These are phyloP conservation scores for Loriculus beryllinus DNA, from an alignment of 2,797 vertebrate genomes.

Conservation along the genomic window DNA sequence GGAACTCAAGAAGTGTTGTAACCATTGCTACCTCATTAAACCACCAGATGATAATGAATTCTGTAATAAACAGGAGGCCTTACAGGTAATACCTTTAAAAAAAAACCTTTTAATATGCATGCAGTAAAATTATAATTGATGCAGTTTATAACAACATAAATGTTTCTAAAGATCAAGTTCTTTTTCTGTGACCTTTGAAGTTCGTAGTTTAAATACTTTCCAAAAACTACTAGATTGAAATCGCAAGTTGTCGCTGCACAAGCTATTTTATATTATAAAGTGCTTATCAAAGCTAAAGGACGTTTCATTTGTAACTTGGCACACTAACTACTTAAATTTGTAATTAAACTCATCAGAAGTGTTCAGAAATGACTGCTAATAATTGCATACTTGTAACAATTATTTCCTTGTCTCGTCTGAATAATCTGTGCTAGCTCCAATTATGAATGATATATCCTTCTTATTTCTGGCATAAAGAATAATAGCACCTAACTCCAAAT, in stretches of 20 bases:
- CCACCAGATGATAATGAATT: constrained; percentile 94
- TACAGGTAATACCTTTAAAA: constrained; percentile 82
- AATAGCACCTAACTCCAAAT: background rate
- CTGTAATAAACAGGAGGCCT: constrained; percentile 89
- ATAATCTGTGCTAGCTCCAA: constrained; percentile 16
- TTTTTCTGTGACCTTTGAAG: background rate
- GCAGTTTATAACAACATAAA: background rate
- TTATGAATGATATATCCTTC: background rate
- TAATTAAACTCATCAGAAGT: background rate
- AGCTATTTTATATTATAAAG: constrained; percentile 5
- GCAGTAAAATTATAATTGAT: background rate
- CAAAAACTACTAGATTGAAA: background rate
- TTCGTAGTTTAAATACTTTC: background rate
- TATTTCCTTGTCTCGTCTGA: background rate
- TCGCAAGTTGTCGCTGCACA: background rate
- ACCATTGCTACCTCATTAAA: constrained; percentile 99
- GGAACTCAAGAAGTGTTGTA: constrained; percentile 99
- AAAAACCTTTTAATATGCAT: background rate
- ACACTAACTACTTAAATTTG: background rate
- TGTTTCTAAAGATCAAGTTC: background rate
- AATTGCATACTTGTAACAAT: background rate
- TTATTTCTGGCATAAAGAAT: background rate
- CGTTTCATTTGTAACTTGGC: background rate
- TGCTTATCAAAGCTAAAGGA: background rate
- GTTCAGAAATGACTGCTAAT: background rate